Percentiles rank a stretch among this genome's conserved stretches.
These are phyloP conservation scores for Vombatus ursinus DNA, from an alignment of 2,113 vertebrate genomes.

Conservation along the genomic window DNA sequence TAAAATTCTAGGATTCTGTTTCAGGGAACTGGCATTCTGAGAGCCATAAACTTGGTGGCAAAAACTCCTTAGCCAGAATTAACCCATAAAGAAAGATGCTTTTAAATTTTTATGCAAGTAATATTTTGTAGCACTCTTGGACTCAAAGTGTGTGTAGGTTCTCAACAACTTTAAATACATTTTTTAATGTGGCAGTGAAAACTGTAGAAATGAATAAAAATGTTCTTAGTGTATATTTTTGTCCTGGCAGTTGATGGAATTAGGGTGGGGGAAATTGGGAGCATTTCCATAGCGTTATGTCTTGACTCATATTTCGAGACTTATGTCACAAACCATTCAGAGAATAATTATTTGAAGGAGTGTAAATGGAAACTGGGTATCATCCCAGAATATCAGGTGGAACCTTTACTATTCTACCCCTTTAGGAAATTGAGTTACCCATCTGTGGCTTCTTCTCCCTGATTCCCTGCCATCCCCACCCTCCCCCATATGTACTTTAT, in stretches of 20 bases:
- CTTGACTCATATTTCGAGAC: conserved; percentile 26
- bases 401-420: rapidly evolving
- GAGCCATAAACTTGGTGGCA: not conserved
- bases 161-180: not conserved
- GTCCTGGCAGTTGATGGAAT: not conserved
- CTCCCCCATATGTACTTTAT: not conserved
- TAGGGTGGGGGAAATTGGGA: not conserved
- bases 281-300: not conserved
- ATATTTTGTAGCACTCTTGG: not conserved
- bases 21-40: not conserved
- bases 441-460: not conserved
- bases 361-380: not conserved
- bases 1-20: not conserved
- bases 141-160: not conserved
- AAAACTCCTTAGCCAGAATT: not conserved
- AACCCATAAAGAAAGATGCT: not conserved
- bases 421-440: conserved; percentile 28
- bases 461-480: not conserved
- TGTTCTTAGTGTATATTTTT: not conserved
- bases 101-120: not conserved
- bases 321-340: not conserved
- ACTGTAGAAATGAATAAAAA: not conserved
- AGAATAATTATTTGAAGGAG: conserved; percentile 11
- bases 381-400: not conserved
- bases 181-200: conserved; percentile 3